Conservation (phyloP, 1,140 invertebrate species). For the Camponotus vicinus region DNA sequence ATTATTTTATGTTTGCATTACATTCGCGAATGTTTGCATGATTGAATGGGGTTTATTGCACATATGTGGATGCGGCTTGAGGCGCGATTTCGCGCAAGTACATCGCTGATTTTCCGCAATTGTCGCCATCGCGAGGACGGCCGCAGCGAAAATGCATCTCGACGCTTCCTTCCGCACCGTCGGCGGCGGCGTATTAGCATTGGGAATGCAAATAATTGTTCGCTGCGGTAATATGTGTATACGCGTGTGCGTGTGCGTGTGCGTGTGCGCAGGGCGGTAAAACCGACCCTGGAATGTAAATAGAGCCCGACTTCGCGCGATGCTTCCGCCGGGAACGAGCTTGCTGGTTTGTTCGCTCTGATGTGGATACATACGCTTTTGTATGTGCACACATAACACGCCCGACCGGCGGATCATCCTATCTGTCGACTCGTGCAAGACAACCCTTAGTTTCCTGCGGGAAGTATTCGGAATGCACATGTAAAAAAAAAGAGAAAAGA, state of each 20-base stretch:
- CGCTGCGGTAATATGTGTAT: constrained; percentile 54
- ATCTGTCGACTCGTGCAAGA: constrained; percentile 11
- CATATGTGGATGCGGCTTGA: background rate
- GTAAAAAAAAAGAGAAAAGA: background rate
- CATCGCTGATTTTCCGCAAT: constrained; percentile 60
- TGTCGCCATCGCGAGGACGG: constrained; percentile 31
- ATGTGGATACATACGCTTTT: constrained; percentile 55
- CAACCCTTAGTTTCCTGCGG: background rate
- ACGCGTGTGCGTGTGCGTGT: background rate
- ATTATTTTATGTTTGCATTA: background rate
- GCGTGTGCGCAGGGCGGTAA: constrained; percentile 70
- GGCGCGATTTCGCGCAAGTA: constrained; percentile 20
- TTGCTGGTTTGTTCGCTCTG: constrained; percentile 53
- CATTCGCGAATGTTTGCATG: background rate
- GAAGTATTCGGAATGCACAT: background rate
- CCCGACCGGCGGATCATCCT: constrained; percentile 21
- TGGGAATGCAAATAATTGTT: constrained; percentile 85
- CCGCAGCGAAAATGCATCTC: constrained; percentile 44
- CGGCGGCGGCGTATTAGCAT: constrained; percentile 69
- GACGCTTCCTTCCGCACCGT: constrained; percentile 49
- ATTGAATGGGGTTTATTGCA: constrained; percentile 14
- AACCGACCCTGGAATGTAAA: constrained; percentile 82
- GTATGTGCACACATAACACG: constrained; percentile 41
- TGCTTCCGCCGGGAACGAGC: constrained; percentile 55
- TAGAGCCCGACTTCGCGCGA: constrained; percentile 77